Conservation (phyloP, 2,888 invertebrate species). For the Synergus japonicus region DNA sequence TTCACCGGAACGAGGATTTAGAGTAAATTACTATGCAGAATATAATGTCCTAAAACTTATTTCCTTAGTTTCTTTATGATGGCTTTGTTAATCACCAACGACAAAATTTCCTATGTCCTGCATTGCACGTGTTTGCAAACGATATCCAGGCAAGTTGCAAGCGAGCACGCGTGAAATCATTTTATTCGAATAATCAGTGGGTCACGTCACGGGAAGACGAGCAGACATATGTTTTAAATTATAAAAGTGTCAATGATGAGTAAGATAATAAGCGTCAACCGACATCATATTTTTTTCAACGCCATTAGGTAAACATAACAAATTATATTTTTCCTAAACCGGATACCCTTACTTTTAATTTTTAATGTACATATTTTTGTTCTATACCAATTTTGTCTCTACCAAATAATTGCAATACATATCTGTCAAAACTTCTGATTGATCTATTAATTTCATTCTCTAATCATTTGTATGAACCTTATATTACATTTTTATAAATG, state of each 20-base stretch:
- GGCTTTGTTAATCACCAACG: background rate
- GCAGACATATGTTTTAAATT: conserved; percentile 7
- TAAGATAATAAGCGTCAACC: conserved; percentile 54
- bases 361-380: background rate
- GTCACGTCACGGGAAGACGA: conserved; percentile 48
- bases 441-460: background rate
- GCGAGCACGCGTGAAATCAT: conserved; percentile 13
- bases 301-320: no score
- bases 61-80: background rate
- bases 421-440: background rate
- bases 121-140: conserved; percentile 7
- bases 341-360: background rate
- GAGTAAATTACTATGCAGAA: background rate
- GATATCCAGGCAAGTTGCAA: background rate
- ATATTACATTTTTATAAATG: background rate
- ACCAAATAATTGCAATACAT: background rate
- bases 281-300: conserved; percentile 23
- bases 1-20: background rate
- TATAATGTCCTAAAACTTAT: background rate
- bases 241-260: conserved; percentile 44
- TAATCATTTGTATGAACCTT: background rate
- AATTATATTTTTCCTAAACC: no score
- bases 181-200: conserved; percentile 37
- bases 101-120: background rate
- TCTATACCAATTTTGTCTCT: no score